phyloP scores from a whole-genome alignment of 1,140 invertebrate genomes.

The Camponotus pennsylvanicus region DNA sequence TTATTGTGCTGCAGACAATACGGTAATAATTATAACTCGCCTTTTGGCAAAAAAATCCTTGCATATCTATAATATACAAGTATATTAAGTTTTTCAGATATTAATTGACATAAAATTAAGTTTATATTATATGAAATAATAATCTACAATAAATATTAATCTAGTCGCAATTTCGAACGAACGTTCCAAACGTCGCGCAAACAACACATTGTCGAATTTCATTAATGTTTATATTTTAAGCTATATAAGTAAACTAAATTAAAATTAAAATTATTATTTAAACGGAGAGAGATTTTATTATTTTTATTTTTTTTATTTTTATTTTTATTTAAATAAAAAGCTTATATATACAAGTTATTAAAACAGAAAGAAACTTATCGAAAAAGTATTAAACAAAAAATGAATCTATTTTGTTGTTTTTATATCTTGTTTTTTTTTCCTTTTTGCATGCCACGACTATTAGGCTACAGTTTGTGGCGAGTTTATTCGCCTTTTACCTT shows the following conservation, averaged over 20 bases:
- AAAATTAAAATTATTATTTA: slow-evolving; percentile 27
- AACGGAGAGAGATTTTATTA: too few species aligned
- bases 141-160: not conserved
- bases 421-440: not conserved
- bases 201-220: too few species aligned
- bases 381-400: slow-evolving; percentile 15
- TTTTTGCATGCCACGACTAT: not conserved
- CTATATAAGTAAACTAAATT: not conserved
- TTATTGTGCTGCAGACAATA: not conserved
- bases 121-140: not conserved
- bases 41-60: too few species aligned
- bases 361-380: not conserved
- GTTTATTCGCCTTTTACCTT: not conserved
- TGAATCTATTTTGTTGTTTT: not conserved
- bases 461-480: not conserved
- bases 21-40: too few species aligned
- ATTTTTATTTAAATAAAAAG: not conserved
- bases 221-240: too few species aligned
- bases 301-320: too few species aligned
- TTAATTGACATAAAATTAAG: not conserved
- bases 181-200: too few species aligned
- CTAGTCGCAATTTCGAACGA: not conserved
- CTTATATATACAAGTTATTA: not conserved
- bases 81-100: not conserved
- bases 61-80: not conserved